Conservation (phyloP, 2,113 vertebrate species). For the Neolamprologus modestus region DNA sequence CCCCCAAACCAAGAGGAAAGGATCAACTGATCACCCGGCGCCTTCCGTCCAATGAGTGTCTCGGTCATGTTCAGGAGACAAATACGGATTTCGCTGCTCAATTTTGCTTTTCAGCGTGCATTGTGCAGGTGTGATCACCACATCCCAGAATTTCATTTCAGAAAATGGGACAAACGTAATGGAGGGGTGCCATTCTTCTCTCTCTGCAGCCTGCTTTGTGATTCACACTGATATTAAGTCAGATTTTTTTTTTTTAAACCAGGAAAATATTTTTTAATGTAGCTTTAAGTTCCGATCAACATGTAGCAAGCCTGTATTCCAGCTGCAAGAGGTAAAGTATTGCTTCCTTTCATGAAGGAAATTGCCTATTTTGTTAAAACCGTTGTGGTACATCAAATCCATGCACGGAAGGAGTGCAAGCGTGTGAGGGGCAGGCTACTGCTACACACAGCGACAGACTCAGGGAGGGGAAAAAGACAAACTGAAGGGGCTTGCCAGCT, state of each 20-base stretch:
- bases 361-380: slow-evolving; percentile 52
- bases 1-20: neutral
- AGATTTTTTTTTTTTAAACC: neutral
- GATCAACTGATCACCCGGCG: neutral
- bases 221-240: neutral
- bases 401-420: neutral
- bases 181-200: neutral
- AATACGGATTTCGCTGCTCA: neutral
- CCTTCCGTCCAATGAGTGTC: neutral
- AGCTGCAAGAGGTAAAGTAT: slow-evolving; percentile 6
- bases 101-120: neutral
- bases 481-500: slow-evolving; percentile 42
- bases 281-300: neutral
- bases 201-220: neutral
- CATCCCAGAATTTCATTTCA: neutral
- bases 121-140: neutral
- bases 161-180: neutral
- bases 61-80: neutral
- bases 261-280: neutral
- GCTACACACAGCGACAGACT: slow-evolving; percentile 11
- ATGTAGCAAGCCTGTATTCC: neutral
- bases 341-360: slow-evolving; percentile 49
- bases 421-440: neutral
- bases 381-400: slow-evolving; percentile 7
- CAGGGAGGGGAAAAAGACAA: neutral